Conservation (phyloP, 53 echinoderm and acorn worm species). For the Mesocentrotus franciscanus region DNA sequence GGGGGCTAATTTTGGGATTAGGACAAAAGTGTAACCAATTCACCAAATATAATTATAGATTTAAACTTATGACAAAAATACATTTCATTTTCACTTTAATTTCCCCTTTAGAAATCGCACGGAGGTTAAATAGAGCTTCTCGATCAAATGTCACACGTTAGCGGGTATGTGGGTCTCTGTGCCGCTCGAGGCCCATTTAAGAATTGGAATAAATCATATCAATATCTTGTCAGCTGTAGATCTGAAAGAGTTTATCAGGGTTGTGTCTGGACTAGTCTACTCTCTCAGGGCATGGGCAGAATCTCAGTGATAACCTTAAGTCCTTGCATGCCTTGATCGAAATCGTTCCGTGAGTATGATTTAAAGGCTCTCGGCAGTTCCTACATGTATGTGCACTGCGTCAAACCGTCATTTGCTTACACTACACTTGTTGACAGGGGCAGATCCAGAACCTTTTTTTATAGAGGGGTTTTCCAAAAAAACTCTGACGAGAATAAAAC, state of each 20-base stretch:
- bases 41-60: too few relatives aligned
- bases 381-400: too few relatives aligned
- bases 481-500: too few relatives aligned
- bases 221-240: conserved; percentile 15
- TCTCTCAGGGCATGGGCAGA: background rate
- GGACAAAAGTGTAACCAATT: too few relatives aligned
- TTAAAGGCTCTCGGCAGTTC: too few relatives aligned
- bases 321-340: background rate
- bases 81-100: background rate
- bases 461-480: too few relatives aligned
- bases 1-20: too few relatives aligned
- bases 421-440: too few relatives aligned
- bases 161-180: background rate
- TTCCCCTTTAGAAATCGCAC: background rate
- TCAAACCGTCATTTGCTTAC: too few relatives aligned
- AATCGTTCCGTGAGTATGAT: background rate
- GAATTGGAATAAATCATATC: conserved; percentile 38
- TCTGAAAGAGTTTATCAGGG: background rate
- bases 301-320: background rate
- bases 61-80: background rate
- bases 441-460: too few relatives aligned
- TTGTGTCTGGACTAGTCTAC: background rate
- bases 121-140: background rate
- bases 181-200: conserved; percentile 22
- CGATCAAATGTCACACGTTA: background rate